Conservation (phyloP, 2,113 vertebrate genomes). For the Pseudorectes ferrugineus region DNA sequence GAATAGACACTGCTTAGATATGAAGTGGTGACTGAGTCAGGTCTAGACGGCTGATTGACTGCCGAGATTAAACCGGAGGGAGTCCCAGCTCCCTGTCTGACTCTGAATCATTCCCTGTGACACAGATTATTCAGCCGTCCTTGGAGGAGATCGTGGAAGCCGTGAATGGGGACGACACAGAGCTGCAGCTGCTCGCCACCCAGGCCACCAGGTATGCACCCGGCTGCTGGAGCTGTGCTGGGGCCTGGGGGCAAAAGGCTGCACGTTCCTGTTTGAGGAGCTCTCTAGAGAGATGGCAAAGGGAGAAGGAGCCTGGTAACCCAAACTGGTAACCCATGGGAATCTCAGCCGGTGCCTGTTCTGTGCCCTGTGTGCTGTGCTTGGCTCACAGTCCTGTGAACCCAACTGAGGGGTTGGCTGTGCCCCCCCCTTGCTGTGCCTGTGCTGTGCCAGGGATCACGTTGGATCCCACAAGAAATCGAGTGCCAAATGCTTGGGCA, state of each 20-base stretch:
- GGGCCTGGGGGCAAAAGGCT: background rate
- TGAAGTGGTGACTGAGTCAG: background rate
- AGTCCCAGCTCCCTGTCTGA: background rate
- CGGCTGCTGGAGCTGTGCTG: background rate
- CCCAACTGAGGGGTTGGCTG: background rate
- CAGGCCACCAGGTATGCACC: constrained; percentile 81
- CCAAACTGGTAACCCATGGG: background rate
- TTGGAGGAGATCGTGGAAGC: constrained; percentile 76
- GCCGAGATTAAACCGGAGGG: background rate
- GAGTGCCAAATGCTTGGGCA: background rate
- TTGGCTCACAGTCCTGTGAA: background rate
- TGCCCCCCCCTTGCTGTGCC: background rate
- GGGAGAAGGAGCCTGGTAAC: background rate
- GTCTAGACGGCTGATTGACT: constrained; percentile 44
- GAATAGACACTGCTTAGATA: constrained; percentile 13
- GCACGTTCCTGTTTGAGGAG: background rate
- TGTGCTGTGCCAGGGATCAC: accelerated
- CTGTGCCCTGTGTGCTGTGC: background rate
- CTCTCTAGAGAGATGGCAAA: background rate
- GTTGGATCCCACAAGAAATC: accelerated
- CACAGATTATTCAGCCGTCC: constrained; percentile 64
- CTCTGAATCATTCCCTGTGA: constrained; percentile 11
- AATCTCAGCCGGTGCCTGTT: background rate
- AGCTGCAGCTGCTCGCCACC: constrained; percentile 77
- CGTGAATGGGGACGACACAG: constrained; percentile 63